These are phyloP conservation scores for Ochlodes sylvanus DNA, from an alignment of 2,888 invertebrate genomes.

Conservation along the genomic window DNA sequence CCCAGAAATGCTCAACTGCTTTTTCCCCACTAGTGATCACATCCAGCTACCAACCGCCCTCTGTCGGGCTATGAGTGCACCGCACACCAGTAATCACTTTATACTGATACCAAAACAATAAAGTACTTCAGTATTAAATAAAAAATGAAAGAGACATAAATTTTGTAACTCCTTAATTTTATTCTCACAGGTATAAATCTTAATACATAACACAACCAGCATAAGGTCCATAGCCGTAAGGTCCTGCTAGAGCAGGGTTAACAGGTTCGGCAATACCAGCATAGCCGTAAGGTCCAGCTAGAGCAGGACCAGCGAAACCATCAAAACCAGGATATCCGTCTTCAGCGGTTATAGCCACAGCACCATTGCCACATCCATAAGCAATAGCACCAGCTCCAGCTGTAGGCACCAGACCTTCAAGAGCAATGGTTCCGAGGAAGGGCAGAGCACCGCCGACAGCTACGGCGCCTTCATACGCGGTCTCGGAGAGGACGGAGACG, in stretches of 20 bases:
- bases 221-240: constrained; percentile 24
- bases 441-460: constrained; percentile 44
- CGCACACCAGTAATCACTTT: no score
- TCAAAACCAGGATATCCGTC: constrained; percentile 10
- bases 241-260: constrained; percentile 20
- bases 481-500: constrained; percentile 52
- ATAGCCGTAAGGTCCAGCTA: neutral
- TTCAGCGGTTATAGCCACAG: constrained; percentile 28
- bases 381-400: constrained; percentile 54
- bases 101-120: no score
- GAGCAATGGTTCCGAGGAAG: constrained; percentile 46
- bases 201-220: constrained; percentile 29
- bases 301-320: constrained; percentile 39
- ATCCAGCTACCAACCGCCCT: no score
- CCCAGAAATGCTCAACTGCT: no score
- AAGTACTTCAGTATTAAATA: no score
- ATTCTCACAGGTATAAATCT: neutral
- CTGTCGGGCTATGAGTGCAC: no score
- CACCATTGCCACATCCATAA: constrained; percentile 39
- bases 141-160: no score
- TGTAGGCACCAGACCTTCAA: constrained; percentile 54
- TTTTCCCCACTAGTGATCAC: no score
- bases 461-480: constrained; percentile 49
- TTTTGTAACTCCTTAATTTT: no score
- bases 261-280: constrained; percentile 9